Conservation (phyloP, 35 echinoderm and acorn worm species). For the Chiridota heheva region DNA sequence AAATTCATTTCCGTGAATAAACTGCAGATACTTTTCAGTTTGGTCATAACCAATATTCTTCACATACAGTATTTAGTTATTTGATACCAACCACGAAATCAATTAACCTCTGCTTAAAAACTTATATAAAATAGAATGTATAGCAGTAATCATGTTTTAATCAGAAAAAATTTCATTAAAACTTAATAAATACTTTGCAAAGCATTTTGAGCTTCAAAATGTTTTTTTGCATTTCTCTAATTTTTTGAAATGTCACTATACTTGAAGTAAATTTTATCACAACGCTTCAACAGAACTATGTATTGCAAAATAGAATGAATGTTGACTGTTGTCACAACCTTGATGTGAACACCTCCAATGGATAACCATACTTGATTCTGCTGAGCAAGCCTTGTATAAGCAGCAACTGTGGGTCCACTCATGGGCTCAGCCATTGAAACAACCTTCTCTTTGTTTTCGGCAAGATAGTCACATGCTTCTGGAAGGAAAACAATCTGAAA, state of each 20-base stretch:
- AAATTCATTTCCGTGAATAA: too few relatives aligned
- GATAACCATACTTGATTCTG: conserved; percentile 56
- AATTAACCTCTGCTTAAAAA: too few relatives aligned
- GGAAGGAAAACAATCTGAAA: conserved; percentile 70
- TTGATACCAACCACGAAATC: too few relatives aligned
- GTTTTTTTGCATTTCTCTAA: background rate
- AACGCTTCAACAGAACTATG: background rate
- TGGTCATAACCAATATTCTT: too few relatives aligned
- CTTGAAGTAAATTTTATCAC: background rate
- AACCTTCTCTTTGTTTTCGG: conserved; percentile 11
- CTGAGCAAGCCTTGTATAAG: conserved; percentile 33
- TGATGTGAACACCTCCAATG: conserved; percentile 60
- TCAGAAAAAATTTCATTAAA: too few relatives aligned
- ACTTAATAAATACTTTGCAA: too few relatives aligned
- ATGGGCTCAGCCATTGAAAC: conserved; percentile 39
- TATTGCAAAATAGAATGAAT: background rate
- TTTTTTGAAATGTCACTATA: background rate
- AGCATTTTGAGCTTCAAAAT: background rate
- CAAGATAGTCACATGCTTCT: conserved; percentile 55
- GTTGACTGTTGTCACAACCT: conserved; percentile 26
- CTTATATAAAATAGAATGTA: too few relatives aligned
- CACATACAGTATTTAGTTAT: too few relatives aligned
- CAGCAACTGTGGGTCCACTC: conserved; percentile 35
- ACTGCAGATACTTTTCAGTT: too few relatives aligned
- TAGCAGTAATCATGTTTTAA: too few relatives aligned